Conservation (phyloP, 2,113 vertebrate genomes). For the Percina caprodes region DNA sequence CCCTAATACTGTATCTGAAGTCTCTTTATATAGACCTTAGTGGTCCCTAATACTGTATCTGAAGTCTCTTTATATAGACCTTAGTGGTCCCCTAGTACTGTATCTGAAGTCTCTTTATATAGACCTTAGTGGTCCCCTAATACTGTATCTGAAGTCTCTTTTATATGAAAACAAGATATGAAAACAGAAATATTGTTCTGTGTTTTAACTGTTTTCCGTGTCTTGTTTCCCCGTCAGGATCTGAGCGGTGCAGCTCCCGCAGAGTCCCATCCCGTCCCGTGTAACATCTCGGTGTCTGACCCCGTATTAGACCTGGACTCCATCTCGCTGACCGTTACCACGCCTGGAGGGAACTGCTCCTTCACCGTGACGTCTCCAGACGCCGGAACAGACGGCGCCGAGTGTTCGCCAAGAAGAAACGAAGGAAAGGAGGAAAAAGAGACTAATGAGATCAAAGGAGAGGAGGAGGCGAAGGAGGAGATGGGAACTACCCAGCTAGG, state of each 20-base stretch:
- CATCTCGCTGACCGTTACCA: slow-evolving; percentile 36
- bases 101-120: too few relatives aligned
- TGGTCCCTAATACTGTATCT: too few relatives aligned
- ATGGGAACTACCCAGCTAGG: slow-evolving; percentile 7
- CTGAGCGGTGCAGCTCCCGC: slow-evolving; percentile 15
- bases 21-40: too few relatives aligned
- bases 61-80: too few relatives aligned
- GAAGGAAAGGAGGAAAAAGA: neutral
- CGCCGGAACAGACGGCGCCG: neutral
- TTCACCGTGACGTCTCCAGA: slow-evolving; percentile 47
- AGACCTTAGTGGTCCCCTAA: too few relatives aligned
- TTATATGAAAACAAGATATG: too few relatives aligned
- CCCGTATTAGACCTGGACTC: slow-evolving; percentile 44
- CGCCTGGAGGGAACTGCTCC: slow-evolving; percentile 56
- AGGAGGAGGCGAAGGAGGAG: neutral
- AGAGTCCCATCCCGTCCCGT: neutral
- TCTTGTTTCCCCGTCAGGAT: slow-evolving; percentile 36
- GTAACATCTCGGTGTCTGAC: slow-evolving; percentile 48
- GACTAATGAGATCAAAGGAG: slow-evolving; percentile 14
- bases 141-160: too few relatives aligned
- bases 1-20: too few relatives aligned
- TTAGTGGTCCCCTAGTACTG: too few relatives aligned
- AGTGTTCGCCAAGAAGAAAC: slow-evolving; percentile 23
- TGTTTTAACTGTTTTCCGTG: neutral
- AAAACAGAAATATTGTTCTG: neutral